Conservation (phyloP, 2,113 vertebrate species). For the Phalacrocorax brasilianus region DNA sequence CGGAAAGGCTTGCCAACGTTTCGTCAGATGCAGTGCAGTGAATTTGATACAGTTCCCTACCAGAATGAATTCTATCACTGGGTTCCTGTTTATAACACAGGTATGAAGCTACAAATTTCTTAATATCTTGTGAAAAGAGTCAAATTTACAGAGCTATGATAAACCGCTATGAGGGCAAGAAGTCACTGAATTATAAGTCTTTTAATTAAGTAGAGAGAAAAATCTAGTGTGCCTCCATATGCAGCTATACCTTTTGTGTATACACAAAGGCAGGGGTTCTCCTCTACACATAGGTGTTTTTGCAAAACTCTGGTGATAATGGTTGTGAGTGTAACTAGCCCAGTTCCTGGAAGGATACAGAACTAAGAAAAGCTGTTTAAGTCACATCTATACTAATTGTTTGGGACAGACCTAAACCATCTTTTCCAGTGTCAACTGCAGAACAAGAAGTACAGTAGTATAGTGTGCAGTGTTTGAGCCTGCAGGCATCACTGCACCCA, state of each 20-base stretch:
- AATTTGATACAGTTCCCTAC: constrained; percentile 94
- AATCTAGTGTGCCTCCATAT: neutral
- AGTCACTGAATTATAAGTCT: neutral
- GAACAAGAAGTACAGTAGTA: neutral
- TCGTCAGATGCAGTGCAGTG: constrained; percentile 97
- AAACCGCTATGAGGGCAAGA: neutral
- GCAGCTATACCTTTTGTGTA: neutral
- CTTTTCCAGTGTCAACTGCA: neutral
- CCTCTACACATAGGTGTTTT: neutral
- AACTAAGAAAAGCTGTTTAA: neutral
- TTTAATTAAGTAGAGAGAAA: neutral
- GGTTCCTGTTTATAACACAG: constrained; percentile 84
- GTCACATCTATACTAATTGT: neutral
- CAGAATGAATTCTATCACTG: constrained; percentile 91
- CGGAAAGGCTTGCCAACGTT: constrained; percentile 79
- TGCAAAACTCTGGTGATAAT: neutral
- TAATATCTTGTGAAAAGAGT: neutral
- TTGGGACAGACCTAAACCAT: neutral
- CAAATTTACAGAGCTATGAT: neutral
- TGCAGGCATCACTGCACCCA: neutral
- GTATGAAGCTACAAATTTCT: constrained; percentile 56
- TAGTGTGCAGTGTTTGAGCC: neutral
- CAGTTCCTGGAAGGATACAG: neutral
- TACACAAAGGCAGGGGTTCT: neutral
- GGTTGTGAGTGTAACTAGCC: neutral